phyloP scores from a whole-genome alignment of 1,140 invertebrate species.

The Tribolium madens region DNA sequence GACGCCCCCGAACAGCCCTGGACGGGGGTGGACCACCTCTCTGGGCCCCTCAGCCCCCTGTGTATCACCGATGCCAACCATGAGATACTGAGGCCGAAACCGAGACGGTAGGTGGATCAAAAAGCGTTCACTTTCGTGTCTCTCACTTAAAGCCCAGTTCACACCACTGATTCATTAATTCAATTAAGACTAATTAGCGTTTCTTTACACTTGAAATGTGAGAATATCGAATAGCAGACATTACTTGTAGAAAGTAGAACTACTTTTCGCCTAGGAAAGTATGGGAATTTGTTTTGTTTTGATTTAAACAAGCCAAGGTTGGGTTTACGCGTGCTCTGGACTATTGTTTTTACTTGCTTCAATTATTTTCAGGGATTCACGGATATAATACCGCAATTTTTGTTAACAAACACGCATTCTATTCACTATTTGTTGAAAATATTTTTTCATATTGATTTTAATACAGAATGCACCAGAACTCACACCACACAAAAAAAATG shows the following conservation, averaged over 20 bases:
- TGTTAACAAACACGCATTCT: too few relatives aligned
- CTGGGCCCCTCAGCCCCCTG: slow-evolving; percentile 74
- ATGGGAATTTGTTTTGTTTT: slow-evolving; percentile 12
- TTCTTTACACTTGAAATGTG: slow-evolving; percentile 22
- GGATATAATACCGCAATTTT: too few relatives aligned
- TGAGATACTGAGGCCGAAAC: slow-evolving; percentile 88
- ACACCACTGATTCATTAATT: slow-evolving; percentile 29
- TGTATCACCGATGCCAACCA: slow-evolving; percentile 81
- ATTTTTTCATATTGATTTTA: too few relatives aligned
- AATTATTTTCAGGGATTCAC: background rate
- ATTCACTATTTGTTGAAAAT: too few relatives aligned
- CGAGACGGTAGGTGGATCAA: slow-evolving; percentile 75
- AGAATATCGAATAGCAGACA: slow-evolving; percentile 24
- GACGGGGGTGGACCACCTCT: slow-evolving; percentile 72
- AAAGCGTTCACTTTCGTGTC: slow-evolving; percentile 16
- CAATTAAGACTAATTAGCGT: slow-evolving; percentile 29
- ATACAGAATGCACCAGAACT: too few relatives aligned
- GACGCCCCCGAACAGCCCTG: slow-evolving; percentile 62
- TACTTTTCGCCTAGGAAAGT: slow-evolving; percentile 26
- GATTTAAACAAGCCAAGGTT: slow-evolving; percentile 20
- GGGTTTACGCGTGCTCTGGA: background rate
- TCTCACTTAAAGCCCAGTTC: slow-evolving; percentile 9
- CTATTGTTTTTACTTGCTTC: slow-evolving; percentile 1
- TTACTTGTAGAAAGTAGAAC: slow-evolving; percentile 36
- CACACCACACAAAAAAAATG: too few relatives aligned